A percentile compares a stretch with the other conserved stretches of the same genome.
Conservation (phyloP, 2,113 vertebrate species). For the Rana temporaria region DNA sequence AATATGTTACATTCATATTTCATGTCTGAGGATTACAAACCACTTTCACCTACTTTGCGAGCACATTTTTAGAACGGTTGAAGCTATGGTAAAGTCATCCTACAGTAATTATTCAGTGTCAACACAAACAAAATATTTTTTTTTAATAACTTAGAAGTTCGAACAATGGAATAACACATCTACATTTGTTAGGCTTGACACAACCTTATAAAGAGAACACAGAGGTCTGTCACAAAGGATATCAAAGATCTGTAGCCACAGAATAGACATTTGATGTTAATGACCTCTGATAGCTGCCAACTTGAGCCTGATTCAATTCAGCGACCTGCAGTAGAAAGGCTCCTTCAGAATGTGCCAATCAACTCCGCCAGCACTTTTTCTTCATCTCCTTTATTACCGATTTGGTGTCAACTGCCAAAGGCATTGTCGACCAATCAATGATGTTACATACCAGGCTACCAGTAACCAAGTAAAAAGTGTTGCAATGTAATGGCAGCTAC, state of each 20-base stretch:
- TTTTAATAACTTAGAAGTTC: no score
- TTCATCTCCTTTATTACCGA: conserved; percentile 26
- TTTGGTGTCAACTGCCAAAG: neutral
- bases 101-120: no score
- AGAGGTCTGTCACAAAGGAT: neutral
- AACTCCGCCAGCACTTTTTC: conserved; percentile 50
- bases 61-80: no score
- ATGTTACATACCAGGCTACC: conserved; percentile 32
- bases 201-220: neutral
- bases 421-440: conserved; percentile 46
- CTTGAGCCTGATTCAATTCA: conserved; percentile 14
- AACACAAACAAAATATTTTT: no score
- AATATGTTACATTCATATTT: no score
- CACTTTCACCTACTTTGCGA: no score
- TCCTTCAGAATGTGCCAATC: neutral
- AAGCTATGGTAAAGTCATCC: no score
- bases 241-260: neutral
- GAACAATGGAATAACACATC: neutral
- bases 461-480: conserved; percentile 57
- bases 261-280: conserved; percentile 44
- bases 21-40: no score
- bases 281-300: conserved; percentile 28
- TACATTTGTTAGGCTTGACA: neutral
- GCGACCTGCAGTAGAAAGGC: conserved; percentile 52
- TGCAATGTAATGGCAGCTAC: conserved; percentile 39